These are phyloP conservation scores for Galendromus occidentalis DNA, from an alignment of 1,140 invertebrate species.

Conservation along the genomic window DNA sequence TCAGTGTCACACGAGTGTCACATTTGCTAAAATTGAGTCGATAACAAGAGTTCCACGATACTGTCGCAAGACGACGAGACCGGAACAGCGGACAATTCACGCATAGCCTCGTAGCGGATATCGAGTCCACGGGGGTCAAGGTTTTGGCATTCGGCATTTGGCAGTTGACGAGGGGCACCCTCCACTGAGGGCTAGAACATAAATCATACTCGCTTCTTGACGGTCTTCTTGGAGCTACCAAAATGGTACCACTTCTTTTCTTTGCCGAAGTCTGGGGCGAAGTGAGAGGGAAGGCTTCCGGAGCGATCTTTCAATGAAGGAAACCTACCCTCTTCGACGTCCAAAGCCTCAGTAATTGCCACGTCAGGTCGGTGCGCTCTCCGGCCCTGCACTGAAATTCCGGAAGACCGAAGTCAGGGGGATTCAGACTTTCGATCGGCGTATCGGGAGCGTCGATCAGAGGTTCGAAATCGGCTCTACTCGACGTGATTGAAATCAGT, in stretches of 20 bases:
- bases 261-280: constrained; percentile 1
- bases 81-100: too few relatives aligned
- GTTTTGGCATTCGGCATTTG: neutral
- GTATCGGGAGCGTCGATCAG: too few relatives aligned
- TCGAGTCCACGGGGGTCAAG: too few relatives aligned
- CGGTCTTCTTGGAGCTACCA: constrained; percentile 2
- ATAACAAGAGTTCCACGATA: too few relatives aligned
- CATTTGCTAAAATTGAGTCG: too few relatives aligned
- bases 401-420: neutral
- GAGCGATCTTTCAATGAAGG: constrained; percentile 2
- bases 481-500: too few relatives aligned
- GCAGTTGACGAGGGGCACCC: neutral
- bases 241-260: constrained; percentile 8
- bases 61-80: too few relatives aligned
- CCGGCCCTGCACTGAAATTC: neutral
- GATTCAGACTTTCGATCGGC: too few relatives aligned
- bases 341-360: neutral
- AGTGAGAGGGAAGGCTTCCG: constrained; percentile 1
- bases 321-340: constrained; percentile 7
- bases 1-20: too few relatives aligned
- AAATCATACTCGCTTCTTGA: constrained; percentile 9
- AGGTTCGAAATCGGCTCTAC: too few relatives aligned
- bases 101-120: too few relatives aligned
- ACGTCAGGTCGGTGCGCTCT: neutral
- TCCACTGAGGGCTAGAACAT: constrained; percentile 9